Base-by-base conservation (phyloP, 2,888 invertebrate species). In the Ptilodon capucinus region DNA sequence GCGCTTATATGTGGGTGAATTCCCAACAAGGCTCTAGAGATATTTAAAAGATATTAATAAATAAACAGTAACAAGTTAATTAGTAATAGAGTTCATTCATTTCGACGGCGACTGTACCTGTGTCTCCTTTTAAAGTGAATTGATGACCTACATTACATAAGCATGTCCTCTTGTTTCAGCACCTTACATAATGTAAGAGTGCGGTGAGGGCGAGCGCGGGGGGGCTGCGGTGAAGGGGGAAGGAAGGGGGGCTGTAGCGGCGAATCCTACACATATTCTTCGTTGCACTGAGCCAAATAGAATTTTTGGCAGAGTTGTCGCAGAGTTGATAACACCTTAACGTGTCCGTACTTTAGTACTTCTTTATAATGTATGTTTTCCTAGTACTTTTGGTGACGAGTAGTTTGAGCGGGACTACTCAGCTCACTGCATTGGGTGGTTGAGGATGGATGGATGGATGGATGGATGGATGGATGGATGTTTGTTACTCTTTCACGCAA, bases 211-310 rank as follows among this genome's bases (percentile, higher is more conserved):
- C n/a, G 23, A 44, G 51, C 54, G 51, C 35, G 32, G 11, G 48
- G 51, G 51, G 49, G 53, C 61, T 50, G 56, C 46, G 50, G 53
- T 58, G 56, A 48, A 58, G 59, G 60, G 57, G 68, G 62, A 65
- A 13, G 6, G 57, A 68, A 61, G 66, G 16, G 3, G 19, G 0
- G 19, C 0, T 1, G 13, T 13, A 7, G n/a, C 18, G 18, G n/a
- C 64, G 71, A 74, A 76, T 74, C 74, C 78, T 64, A 73, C 68
- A 75, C 79, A 78, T 83, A 82, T 79, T 83, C 82, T 73, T 74
- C 71, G 74, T 60, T 81, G 80, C 76, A 71, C 71, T 72, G 72
- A 68, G 79, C 81, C 81, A 83, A 84, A 84, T 84, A 82, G 76
- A 85, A 83, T 83, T 81, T 84, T 82, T 70, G 81, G 74, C 52